Evolutionary conservation across 2,113 vertebrate genomes (phyloP).

Genomic region (Aramus guarauna): DNA sequence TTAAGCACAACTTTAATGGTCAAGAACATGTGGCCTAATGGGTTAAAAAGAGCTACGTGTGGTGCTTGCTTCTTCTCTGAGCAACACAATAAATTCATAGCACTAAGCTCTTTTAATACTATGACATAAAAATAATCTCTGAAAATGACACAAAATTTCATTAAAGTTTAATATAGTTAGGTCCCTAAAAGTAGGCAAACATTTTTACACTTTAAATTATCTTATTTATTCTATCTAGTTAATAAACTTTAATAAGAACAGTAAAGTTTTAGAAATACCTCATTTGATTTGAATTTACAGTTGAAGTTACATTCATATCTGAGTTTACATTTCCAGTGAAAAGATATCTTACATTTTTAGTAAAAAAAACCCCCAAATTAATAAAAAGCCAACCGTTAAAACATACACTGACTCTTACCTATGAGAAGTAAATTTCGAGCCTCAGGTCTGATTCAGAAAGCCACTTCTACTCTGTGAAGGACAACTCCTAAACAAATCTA

Average conservation of each 20-base stretch:
- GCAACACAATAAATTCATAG: not conserved
- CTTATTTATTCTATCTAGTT: not conserved
- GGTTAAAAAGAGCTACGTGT: rapidly evolving
- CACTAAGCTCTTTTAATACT: not conserved
- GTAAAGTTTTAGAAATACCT: not conserved
- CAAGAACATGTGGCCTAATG: not conserved
- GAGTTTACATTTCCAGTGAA: not conserved
- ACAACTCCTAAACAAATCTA: not conserved
- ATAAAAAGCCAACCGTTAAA: not conserved
- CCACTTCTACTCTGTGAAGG: not conserved
- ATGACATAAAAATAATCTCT: not conserved
- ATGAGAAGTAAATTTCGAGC: not conserved
- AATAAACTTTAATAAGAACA: not conserved
- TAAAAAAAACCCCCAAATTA: not conserved
- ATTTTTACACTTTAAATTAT: not conserved
- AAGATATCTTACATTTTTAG: not conserved
- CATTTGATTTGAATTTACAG: not conserved
- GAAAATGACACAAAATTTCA: not conserved
- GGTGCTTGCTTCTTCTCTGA: not conserved
- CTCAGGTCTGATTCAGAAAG: not conserved
- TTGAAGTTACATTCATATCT: not conserved
- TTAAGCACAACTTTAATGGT: not conserved
- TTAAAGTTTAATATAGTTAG: not conserved
- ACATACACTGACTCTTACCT: not conserved
- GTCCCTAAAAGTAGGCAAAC: not conserved